Conservation (phyloP, 2,113 vertebrate species). For the Entomyzon cyanotis region DNA sequence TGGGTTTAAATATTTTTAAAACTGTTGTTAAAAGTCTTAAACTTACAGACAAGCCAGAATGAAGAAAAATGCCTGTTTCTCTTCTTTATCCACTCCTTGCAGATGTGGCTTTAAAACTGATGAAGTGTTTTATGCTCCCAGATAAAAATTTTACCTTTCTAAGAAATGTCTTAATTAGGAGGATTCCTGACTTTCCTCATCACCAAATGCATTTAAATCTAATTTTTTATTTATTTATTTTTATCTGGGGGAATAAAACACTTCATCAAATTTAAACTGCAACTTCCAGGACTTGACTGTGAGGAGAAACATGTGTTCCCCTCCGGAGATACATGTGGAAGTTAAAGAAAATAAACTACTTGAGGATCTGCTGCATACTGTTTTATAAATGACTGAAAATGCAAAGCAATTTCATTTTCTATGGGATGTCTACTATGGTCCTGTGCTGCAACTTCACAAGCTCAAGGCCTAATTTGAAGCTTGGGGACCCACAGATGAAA, state of each 20-base stretch:
- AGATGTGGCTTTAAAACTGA: slow-evolving; percentile 71
- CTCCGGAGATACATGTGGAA: neutral
- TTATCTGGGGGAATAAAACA: slow-evolving; percentile 62
- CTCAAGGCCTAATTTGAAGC: neutral
- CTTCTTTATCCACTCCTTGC: slow-evolving; percentile 34
- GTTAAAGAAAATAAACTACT: neutral
- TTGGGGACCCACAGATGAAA: neutral
- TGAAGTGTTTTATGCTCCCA: slow-evolving; percentile 68
- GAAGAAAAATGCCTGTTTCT: slow-evolving; percentile 57
- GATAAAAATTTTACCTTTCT: slow-evolving; percentile 61
- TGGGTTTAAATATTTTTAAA: slow-evolving; percentile 47
- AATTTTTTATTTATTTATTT: slow-evolving; percentile 59
- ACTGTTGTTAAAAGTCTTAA: slow-evolving; percentile 57
- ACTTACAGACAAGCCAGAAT: slow-evolving; percentile 32
- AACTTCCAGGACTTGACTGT: slow-evolving; percentile 33
- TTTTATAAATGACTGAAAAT: neutral
- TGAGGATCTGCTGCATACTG: neutral
- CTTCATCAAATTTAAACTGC: slow-evolving; percentile 64
- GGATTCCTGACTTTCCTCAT: slow-evolving; percentile 53
- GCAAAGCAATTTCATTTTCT: neutral
- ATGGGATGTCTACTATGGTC: neutral
- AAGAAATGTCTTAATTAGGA: slow-evolving; percentile 63
- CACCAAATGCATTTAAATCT: slow-evolving; percentile 53
- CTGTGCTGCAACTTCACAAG: neutral
- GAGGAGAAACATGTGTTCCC: slow-evolving; percentile 64